These are phyloP conservation scores for Salvelinus fontinalis DNA, from an alignment of 2,113 vertebrate genomes.

Conservation along the genomic window DNA sequence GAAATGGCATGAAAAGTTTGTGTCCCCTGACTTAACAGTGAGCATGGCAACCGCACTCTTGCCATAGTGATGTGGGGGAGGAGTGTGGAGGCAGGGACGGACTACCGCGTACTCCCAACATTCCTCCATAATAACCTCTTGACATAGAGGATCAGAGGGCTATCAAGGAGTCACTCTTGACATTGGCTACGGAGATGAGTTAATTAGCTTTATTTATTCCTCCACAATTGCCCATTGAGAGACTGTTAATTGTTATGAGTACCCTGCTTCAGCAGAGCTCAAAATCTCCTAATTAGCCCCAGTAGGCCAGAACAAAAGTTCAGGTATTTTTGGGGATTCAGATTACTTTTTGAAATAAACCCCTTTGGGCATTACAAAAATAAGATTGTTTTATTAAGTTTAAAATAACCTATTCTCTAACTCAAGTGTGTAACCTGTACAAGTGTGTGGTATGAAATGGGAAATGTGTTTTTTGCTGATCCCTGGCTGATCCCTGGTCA, in stretches of 20 bases:
- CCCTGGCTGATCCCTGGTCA: no score
- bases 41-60: background rate
- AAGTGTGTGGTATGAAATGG: no score
- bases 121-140: background rate
- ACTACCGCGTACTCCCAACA: no score
- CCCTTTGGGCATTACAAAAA: no score
- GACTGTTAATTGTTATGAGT: slow-evolving; percentile 34
- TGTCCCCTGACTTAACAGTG: background rate
- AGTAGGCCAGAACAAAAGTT: no score
- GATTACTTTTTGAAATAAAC: no score
- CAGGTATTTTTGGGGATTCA: no score
- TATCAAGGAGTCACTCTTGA: no score
- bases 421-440: no score
- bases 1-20: slow-evolving; percentile 20
- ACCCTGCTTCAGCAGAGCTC: slow-evolving; percentile 40
- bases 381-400: no score
- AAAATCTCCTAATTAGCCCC: slow-evolving; percentile 30
- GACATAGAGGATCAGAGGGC: background rate
- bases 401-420: no score
- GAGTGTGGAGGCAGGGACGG: background rate
- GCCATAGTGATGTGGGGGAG: background rate
- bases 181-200: slow-evolving; percentile 12
- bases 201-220: slow-evolving; percentile 31
- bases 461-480: no score
- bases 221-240: slow-evolving; percentile 48